Evolutionary conservation across 2,113 vertebrate genomes (phyloP), one percentile per base, ranked within the genome.

Genomic region (Passer montanus): DNA sequence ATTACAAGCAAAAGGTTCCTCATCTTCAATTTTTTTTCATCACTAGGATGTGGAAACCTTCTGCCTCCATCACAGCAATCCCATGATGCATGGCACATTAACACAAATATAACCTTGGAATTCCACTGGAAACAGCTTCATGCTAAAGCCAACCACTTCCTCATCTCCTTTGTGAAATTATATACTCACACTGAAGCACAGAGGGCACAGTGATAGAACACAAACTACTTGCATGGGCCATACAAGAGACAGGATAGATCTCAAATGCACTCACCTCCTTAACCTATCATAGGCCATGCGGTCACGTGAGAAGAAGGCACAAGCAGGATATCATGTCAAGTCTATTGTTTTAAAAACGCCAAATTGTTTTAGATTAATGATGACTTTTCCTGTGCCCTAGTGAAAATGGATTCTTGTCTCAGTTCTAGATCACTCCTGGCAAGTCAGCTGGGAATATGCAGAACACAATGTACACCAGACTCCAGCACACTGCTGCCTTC

Each of bases 351-450:
- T 64, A 63, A 90, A 95, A 62, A 26, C 67, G 68, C 16, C 4
- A 2, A 75, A 81, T 64, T 95, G 84, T 59, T 91, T 95, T 62
- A 50, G 37, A 94, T 76, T 90, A 95, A 70, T 9, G 28, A 88
- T 46, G 72, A 55, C 49, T 81, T 85, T 82, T 73, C 59, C 73
- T 64, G 33, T 44, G 49, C 33, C 85, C 64, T 58, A 78, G 76
- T 60, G 59, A 92, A 91, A 93, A 87, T 1, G 5, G 15, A 64
- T 37, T 83, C 68, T 84, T 68, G 4, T 90, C 93, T 86, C 83
- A 93, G 88, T 90, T 96, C 90, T 94, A 95, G 95, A 92, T 95
- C 88, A 88, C 56, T 94, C 69, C 63, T 94, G 93, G 64, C 76
- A 93, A 94, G 41, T 60, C 52, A 73, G 47, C 58, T 64, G 60